A percentile compares a stretch with the other conserved stretches of the same genome.
These are phyloP conservation scores for Troides oblongomaculatus DNA, from an alignment of 2,888 invertebrate species.

Conservation along the genomic window DNA sequence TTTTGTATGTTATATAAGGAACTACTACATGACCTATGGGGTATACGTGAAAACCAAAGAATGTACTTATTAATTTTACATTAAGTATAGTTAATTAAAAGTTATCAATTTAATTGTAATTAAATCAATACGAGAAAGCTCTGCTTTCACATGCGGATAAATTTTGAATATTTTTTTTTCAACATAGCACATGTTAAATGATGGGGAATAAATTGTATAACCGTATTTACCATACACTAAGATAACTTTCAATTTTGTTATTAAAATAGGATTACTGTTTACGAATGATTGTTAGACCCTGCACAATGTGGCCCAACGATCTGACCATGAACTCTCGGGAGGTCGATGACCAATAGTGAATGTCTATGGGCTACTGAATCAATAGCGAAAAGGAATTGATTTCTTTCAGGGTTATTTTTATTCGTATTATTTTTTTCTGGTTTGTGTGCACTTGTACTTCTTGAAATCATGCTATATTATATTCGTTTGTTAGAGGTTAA, in stretches of 20 bases:
- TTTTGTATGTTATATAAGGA: too few relatives aligned
- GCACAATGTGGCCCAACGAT: too few relatives aligned
- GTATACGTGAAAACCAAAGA: slow-evolving; percentile 3
- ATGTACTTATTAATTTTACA: slow-evolving; percentile 10
- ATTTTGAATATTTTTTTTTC: background rate
- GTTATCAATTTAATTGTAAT: background rate
- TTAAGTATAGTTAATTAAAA: background rate
- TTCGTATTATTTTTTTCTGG: background rate
- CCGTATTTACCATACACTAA: too few relatives aligned
- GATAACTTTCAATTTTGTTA: too few relatives aligned
- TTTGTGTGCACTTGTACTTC: background rate
- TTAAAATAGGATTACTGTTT: too few relatives aligned
- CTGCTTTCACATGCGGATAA: background rate
- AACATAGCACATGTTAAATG: too few relatives aligned
- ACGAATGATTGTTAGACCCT: too few relatives aligned
- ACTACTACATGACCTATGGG: background rate
- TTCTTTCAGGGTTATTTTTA: background rate
- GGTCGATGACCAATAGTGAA: too few relatives aligned
- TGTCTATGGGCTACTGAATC: background rate
- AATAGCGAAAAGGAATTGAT: background rate
- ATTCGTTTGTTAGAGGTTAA: background rate
- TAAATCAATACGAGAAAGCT: background rate
- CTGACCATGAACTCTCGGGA: too few relatives aligned
- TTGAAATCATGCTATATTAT: slow-evolving; percentile 1
- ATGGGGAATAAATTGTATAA: too few relatives aligned